These are phyloP conservation scores for Mus minutoides DNA, from an alignment of 2,797 vertebrate genomes.

Conservation along the genomic window DNA sequence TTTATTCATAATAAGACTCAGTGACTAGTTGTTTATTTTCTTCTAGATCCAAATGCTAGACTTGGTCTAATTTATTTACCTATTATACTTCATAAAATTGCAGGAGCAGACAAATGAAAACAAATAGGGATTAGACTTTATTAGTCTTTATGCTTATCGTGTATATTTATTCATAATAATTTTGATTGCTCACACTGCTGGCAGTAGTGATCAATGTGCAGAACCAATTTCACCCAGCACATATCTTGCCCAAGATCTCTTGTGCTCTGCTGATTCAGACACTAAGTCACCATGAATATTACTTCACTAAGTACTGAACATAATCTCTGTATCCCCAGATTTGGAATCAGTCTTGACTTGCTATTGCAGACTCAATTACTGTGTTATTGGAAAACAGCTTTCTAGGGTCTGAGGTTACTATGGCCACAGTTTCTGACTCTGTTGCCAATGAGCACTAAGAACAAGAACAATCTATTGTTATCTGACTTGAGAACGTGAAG, in stretches of 20 bases:
- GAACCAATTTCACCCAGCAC: background rate
- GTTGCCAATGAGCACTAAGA: background rate
- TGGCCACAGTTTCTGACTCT: background rate
- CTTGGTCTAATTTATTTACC: background rate
- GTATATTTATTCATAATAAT: background rate
- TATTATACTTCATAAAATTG: too few relatives aligned
- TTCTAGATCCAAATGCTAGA: too few relatives aligned
- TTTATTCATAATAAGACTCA: background rate
- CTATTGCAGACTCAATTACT: rapidly evolving
- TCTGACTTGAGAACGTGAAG: background rate
- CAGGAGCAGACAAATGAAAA: too few relatives aligned
- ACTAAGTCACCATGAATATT: background rate
- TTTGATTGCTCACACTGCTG: rapidly evolving
- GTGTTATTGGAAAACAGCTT: rapidly evolving
- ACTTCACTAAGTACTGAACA: too few relatives aligned
- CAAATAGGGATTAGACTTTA: too few relatives aligned
- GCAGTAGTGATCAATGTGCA: background rate
- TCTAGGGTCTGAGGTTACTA: rapidly evolving
- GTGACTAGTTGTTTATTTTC: rapidly evolving
- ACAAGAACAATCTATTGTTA: background rate
- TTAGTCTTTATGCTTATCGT: background rate
- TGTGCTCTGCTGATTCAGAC: too few relatives aligned
- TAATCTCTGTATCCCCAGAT: background rate
- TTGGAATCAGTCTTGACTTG: rapidly evolving
- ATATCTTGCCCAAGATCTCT: background rate